Base-by-base conservation (phyloP, 2,113 vertebrate genomes). In the Pteronura brasiliensis region DNA sequence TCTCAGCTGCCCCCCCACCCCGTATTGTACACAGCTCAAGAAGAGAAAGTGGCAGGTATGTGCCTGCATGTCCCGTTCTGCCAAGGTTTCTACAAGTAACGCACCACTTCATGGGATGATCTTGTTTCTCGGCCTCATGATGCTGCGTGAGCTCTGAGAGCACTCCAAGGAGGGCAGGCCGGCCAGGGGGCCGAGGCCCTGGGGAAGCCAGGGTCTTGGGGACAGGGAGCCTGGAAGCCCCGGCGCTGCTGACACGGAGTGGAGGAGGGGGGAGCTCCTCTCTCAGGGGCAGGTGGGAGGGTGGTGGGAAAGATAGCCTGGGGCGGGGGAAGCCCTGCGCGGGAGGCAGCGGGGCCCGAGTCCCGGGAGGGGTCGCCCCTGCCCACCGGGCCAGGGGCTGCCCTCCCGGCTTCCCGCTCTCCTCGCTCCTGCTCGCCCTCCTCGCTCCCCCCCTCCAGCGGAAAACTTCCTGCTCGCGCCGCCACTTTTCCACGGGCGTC, bases 381-480 rank as follows among this genome's bases (percentile, higher is more conserved):
- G 23, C 69, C 65, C 7, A 52, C 11, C 21, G 27, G 5, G 1
- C 6, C 1, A 1, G 20, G 13, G 1, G 9, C 59, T 79, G 36
- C 88, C 36, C 29, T 20, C 11, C 15, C 0, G 21, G 52, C 52
- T 52, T 82, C 85, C 71, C 1, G 3, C 44, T 67, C 44, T 90
- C 23, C 34, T 67, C 0, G 1, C 25, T 71, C 4, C 23, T 52
- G 49, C 49, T 52, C 49, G 49, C 44, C 67, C 52, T 90, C 18
- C 34, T 67, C 0, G 1, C 20, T 71, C 6, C 18, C 12, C 39
- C 49, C 57, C 39, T 55, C 74, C 82, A 47, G 36, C 20, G 18
- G 59, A 82, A 92, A 96, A 96, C 95, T 98, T 97, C 79, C 77
- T 15, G 36, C 57, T 95, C 55, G 15, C 8, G 0, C n/a, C 0